Conservation (phyloP, 2,797 vertebrate species). For the Acrossocheilus wenchowensis region DNA sequence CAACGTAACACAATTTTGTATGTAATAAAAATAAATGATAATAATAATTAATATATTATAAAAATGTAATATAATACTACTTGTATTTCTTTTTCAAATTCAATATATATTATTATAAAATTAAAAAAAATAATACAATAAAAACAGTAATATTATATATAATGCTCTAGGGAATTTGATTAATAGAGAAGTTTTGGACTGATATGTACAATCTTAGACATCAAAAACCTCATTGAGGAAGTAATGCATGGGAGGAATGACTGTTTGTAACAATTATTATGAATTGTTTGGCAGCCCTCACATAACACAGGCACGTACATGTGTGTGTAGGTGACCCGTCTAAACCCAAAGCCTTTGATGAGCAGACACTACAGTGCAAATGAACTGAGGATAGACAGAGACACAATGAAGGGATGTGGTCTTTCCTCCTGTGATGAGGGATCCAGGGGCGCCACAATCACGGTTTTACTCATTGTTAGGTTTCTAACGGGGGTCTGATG, state of each 20-base stretch:
- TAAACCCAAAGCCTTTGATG: constrained; percentile 52
- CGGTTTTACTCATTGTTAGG: constrained; percentile 23
- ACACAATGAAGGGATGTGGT: constrained; percentile 54
- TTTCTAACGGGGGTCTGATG: not conserved
- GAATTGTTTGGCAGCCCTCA: constrained; percentile 8
- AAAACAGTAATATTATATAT: not conserved
- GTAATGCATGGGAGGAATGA: constrained; percentile 51
- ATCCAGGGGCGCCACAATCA: constrained; percentile 15
- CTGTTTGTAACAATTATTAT: not conserved
- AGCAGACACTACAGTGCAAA: constrained; percentile 49
- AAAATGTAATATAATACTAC: not conserved
- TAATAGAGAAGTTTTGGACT: not conserved
- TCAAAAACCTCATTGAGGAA: constrained; percentile 69
- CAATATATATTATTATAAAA: not conserved
- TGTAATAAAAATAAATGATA: not conserved
- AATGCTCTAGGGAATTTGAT: not conserved
- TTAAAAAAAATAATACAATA: not conserved
- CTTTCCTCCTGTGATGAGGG: constrained; percentile 53
- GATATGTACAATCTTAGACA: constrained; percentile 47
- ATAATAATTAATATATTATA: not conserved
- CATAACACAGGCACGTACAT: not conserved
- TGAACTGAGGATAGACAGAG: constrained; percentile 55
- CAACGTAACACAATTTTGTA: not conserved
- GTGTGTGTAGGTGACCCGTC: constrained; percentile 5
- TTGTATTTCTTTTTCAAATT: not conserved